phyloP scores from a whole-genome alignment of 2,888 invertebrate genomes.

The Nemotelus pantherinus region DNA sequence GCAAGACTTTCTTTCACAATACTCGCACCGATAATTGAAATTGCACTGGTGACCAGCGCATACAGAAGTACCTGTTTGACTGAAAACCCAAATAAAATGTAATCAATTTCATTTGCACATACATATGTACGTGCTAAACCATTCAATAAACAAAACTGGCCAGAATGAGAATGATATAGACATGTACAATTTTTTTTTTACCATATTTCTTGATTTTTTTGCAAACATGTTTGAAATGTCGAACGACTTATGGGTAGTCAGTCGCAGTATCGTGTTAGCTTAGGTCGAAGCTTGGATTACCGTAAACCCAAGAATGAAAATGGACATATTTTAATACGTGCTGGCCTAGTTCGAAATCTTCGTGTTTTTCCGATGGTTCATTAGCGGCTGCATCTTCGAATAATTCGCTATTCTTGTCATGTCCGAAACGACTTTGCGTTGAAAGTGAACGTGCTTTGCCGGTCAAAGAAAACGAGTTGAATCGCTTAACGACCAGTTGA shows the following conservation, averaged over 20 bases:
- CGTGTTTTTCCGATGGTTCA: too few species aligned
- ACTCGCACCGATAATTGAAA: too few species aligned
- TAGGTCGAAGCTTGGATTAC: too few species aligned
- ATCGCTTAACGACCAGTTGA: too few species aligned
- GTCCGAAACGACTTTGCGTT: too few species aligned
- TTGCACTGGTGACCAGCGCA: too few species aligned
- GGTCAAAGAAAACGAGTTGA: too few species aligned
- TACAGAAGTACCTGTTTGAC: constrained; percentile 21
- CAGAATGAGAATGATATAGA: neutral
- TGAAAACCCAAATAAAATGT: constrained; percentile 25
- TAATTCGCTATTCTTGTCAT: neutral
- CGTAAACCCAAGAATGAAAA: too few species aligned
- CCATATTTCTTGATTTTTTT: constrained; percentile 12
- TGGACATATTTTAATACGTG: too few species aligned
- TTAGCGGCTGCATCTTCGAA: neutral
- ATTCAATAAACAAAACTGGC: constrained; percentile 9
- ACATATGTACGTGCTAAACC: constrained; percentile 18
- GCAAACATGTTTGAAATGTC: constrained; percentile 23
- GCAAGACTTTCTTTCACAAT: too few species aligned
- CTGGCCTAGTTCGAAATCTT: too few species aligned
- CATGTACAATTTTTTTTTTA: constrained; percentile 24
- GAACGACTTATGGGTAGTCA: neutral
- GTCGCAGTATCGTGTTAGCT: neutral
- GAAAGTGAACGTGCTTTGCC: too few species aligned
- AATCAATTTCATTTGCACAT: constrained; percentile 18